These are phyloP conservation scores for Anolis apletophallus DNA, from an alignment of 2,797 vertebrate genomes.

Conservation along the genomic window DNA sequence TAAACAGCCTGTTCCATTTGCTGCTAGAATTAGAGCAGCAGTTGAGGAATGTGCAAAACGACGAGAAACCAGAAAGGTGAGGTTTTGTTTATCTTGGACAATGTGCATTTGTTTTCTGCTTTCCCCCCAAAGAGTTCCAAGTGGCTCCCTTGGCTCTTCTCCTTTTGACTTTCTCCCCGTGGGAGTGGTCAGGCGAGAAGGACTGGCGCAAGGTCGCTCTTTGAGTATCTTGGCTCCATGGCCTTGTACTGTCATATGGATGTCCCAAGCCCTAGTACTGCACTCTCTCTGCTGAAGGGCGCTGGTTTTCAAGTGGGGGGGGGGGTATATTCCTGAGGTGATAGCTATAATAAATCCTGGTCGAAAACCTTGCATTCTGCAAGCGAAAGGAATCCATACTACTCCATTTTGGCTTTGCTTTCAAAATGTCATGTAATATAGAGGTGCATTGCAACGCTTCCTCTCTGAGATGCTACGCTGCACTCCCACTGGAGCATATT, in stretches of 20 bases:
- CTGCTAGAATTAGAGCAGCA: too few species aligned
- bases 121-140: neutral
- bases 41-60: neutral
- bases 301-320: neutral
- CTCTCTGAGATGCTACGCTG: neutral
- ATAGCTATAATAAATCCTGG: neutral
- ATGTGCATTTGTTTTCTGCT: neutral
- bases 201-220: neutral
- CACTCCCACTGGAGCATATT: neutral
- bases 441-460: too few species aligned
- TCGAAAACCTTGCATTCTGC: neutral
- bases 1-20: too few species aligned
- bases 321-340: too few species aligned
- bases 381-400: too few species aligned
- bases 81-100: neutral
- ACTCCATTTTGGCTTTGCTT: neutral
- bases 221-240: too few species aligned
- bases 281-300: neutral
- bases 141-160: neutral
- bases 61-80: neutral
- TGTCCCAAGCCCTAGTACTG: too few species aligned
- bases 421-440: neutral
- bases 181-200: neutral
- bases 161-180: neutral
- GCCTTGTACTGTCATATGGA: too few species aligned